Base-by-base conservation (phyloP, 30 jellyfish, hydroid and myxozoan species). In the Aurelia aurita region DNA sequence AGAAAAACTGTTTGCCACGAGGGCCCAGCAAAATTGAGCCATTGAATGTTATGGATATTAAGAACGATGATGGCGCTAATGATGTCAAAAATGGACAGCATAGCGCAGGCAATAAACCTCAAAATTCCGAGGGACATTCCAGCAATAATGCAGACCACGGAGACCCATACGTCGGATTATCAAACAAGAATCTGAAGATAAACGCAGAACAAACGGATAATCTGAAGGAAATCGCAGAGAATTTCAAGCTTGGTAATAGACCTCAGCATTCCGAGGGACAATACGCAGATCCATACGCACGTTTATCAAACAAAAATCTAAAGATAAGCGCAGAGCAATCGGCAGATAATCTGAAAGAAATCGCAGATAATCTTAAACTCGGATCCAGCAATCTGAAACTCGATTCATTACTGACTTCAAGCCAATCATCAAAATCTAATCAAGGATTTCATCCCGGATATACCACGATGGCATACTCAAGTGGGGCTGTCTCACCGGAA, bases 361-460 rank as follows among this genome's bases (percentile, higher is more conserved):
- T 55, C 0, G 74, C 65, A 16, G 51, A 39, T 14, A 51, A 49
- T 26, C 44, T 80, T 0, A 67, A 80, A 13, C 74, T 67, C 26
- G 66, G 63, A 44, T 54, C 63, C 20, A 73, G 74, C 12, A 67
- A 80, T 25, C 18, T 53, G 27, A 80, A 80, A 54, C 51, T 64
- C 23, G 75, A 76, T 14, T 67, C 90, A 15, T 43, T 62, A 8
- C 69, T 77, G 9, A 55, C 26, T 32, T 74, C 32, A 65, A 79
- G 44, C 43, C 74, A 65, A 49, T 68, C 69, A 59, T 54, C 61
- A 23, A 83, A 70, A 62, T 74, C 93, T 8, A 43, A 45, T 13
- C 69, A 83, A 27, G 91, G 83, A 22, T 81, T 81, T 25, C 91
- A 55, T 81, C 91, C 91, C 5, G 93, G 93, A 13, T 83, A 83